Conservation (phyloP, 2,888 invertebrate genomes). For the Tinea pellionella region DNA sequence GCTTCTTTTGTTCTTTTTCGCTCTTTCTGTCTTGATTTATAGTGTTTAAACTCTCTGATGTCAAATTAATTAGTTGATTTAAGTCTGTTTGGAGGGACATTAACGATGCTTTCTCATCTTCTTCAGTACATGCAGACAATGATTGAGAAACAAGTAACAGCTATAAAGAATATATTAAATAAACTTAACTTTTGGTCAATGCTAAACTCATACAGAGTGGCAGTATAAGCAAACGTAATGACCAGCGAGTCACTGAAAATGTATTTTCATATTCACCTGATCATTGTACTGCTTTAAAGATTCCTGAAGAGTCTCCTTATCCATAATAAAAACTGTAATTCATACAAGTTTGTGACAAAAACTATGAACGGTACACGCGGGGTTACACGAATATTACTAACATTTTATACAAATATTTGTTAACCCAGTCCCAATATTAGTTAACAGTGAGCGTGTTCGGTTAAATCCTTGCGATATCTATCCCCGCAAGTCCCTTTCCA, state of each 20-base stretch:
- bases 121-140: constrained; percentile 50
- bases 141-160: constrained; percentile 73
- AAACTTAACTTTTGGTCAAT: background rate
- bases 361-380: background rate
- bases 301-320: constrained; percentile 43
- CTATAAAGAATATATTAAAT: constrained; percentile 38
- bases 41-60: constrained; percentile 68
- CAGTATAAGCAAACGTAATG: too few species aligned
- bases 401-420: too few species aligned
- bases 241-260: background rate
- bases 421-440: too few species aligned
- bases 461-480: too few species aligned
- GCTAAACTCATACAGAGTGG: too few species aligned
- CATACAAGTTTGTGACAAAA: background rate
- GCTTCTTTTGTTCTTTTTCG: constrained; percentile 20
- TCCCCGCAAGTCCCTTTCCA: too few species aligned
- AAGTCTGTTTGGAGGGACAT: constrained; percentile 72
- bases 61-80: constrained; percentile 75
- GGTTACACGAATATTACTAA: background rate
- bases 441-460: too few species aligned
- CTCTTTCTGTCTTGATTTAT: constrained; percentile 21
- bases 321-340: constrained; percentile 14
- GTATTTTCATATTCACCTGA: constrained; percentile 36
- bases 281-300: constrained; percentile 51
- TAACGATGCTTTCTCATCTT: constrained; percentile 67